These are phyloP conservation scores for Pterophyllum scalare DNA, from an alignment of 2,113 vertebrate genomes.

Conservation along the genomic window DNA sequence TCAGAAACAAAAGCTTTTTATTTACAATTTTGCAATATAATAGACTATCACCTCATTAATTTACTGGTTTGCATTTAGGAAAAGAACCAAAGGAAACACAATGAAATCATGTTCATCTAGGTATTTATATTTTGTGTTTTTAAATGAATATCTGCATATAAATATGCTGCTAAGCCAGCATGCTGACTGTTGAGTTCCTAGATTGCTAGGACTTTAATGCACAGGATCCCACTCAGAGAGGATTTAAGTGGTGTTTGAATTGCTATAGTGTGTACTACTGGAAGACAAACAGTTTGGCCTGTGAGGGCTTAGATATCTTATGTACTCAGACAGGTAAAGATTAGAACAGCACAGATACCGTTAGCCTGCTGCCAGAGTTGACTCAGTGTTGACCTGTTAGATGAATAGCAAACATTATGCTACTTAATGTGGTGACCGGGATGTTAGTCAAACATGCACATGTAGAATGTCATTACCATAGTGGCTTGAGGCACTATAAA, in stretches of 20 bases:
- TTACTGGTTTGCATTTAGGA: no score
- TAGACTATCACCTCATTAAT: no score
- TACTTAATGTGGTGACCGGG: background rate
- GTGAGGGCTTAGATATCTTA: slow-evolving; percentile 40
- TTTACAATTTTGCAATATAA: background rate
- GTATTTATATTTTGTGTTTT: background rate
- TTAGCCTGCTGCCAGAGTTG: background rate
- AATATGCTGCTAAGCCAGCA: background rate
- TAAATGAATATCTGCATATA: background rate
- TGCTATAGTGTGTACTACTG: slow-evolving; percentile 9
- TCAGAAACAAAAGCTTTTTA: background rate
- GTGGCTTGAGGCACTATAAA: background rate
- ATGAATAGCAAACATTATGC: slow-evolving; percentile 55
- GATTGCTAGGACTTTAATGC: background rate
- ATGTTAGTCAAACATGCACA: slow-evolving; percentile 18
- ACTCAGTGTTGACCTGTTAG: slow-evolving; percentile 44
- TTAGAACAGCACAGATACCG: slow-evolving; percentile 6
- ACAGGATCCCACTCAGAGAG: background rate
- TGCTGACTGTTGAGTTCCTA: no score
- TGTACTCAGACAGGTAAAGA: slow-evolving; percentile 50
- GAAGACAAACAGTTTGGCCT: slow-evolving; percentile 47
- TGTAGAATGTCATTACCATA: slow-evolving; percentile 4
- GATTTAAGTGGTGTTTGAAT: slow-evolving; percentile 31
- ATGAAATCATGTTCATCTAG: background rate
- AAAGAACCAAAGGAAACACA: background rate